These are phyloP conservation scores for Schrankia costaestrigalis DNA, from an alignment of 2,888 invertebrate species.

Conservation along the genomic window DNA sequence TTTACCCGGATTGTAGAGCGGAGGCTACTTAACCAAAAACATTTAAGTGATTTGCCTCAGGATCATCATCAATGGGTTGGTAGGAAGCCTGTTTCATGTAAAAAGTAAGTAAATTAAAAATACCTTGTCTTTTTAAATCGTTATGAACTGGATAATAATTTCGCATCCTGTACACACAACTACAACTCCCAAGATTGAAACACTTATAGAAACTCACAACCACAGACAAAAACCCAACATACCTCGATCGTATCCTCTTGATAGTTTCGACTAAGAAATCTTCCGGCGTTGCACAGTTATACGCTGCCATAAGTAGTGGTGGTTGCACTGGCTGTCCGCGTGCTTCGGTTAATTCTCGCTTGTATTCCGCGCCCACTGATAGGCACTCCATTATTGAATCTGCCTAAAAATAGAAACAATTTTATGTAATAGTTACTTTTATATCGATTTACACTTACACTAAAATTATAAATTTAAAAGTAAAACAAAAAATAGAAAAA, in stretches of 20 bases:
- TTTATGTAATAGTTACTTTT: no score
- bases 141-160: no score
- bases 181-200: no score
- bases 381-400: slow-evolving; percentile 96
- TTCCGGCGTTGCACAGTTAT: slow-evolving; percentile 85
- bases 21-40: neutral
- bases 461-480: neutral
- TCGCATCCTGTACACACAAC: no score
- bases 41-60: no score
- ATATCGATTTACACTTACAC: neutral
- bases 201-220: no score
- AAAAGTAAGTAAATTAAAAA: neutral
- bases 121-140: no score
- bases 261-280: slow-evolving; percentile 92
- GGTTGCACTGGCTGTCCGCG: slow-evolving; percentile 75
- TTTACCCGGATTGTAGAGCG: neutral
- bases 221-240: no score
- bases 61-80: no score
- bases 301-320: slow-evolving; percentile 92
- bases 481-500: neutral
- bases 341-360: slow-evolving; percentile 79
- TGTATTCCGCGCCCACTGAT: slow-evolving; percentile 85
- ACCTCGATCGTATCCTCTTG: slow-evolving; percentile 90
- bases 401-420: slow-evolving; percentile 74
- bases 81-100: neutral